Evolutionary conservation across 2,888 invertebrate genomes (phyloP), one percentile per base, ranked within the genome.

Genomic region (Thymelicus acteon): DNA sequence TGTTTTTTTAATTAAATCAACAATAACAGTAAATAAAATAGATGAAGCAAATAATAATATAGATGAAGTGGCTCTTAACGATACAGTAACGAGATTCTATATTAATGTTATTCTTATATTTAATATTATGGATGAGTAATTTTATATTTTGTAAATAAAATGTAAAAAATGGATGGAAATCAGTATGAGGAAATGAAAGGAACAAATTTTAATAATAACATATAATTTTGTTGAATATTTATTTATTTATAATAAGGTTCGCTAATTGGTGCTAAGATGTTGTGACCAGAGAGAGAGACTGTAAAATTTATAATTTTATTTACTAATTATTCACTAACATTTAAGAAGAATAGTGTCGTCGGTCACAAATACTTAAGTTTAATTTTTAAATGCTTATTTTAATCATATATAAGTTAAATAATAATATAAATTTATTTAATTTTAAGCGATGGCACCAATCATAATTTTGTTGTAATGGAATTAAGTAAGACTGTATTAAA

Each of bases 91-190:
- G 8, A 44, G 44, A 10, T 10, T 44, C 44, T 10, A 44, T 12
- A 12, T 10, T 10, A 10, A 44, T 40, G 40, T 44, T 44, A 44
- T 44, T 44, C 12, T 86, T 68, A 65, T 48, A 65, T 48, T 6
- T 37, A 31, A 31, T 7, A 49, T 31, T 12, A 31, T 48, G 24
- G 13, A 31, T 60, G 24, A 31, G 31, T 31, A 2, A 19, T 60
- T n/a, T 12, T 37, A 44, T 44, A 44, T 15, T n/a, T 37, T 60
- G 44, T 60, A 60, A 52, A 52, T 52, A 52, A 19, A 19, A 19
- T 19, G 49, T 52, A 52, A 7, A 7, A 7, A 15, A 19, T 44
- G 1, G 12, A 44, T 44, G 44, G 10, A 44, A 10, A 44, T 44
- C 0, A 44, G 12, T 12, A 44, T 12, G 10, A 10, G 10, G 44